Evolutionary conservation across 2,113 vertebrate genomes (phyloP), one percentile per base, ranked within the genome.

Genomic region (Silurus meridionalis): DNA sequence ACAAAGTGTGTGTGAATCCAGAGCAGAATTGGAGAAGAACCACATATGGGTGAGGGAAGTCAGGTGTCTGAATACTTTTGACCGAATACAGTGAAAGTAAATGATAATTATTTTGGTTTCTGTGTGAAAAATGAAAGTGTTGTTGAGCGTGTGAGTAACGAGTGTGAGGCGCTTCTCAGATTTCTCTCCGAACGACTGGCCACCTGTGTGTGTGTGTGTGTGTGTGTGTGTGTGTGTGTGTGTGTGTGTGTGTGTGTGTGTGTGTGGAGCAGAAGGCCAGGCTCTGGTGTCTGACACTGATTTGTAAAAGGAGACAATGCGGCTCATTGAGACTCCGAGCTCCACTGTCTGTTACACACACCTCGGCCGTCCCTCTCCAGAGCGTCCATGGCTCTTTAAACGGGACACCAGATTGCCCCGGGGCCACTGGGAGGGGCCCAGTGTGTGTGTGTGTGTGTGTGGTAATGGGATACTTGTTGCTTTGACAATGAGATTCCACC

Each of bases 211-310:
- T 55, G 28, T 37, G 74, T n/a, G 60, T 66, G 61, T 67, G 86
- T 25, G 82, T 7, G 83, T 88, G 88, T 85, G 80, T 83, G 87
- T 88, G 87, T 81, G 67, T 87, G 89, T 66, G 64, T 87, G 84
- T 89, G 88, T 86, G 80, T 83, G 87, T 88, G 87, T 81, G 67
- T 87, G 89, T 66, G 64, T 87, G 84, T 89, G 88, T 86, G 85
- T 86, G 83, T 90, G 81, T 86, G 88, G 87, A 86, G 92, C 94
- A 95, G 92, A 92, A 94, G 94, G 94, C 93, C 91, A 89, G 91
- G 88, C 87, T 80, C 93, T 92, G 94, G 87, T 93, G 94, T 95
- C 95, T 95, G 94, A 94, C 95, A 95, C 93, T 93, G 94, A 94
- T 95, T 94, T 95, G 94, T 94, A 94, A 94, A 93, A 86, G 90